Evolutionary conservation across 2,888 invertebrate species (phyloP).

Genomic region (Epistrophella euchroma): DNA sequence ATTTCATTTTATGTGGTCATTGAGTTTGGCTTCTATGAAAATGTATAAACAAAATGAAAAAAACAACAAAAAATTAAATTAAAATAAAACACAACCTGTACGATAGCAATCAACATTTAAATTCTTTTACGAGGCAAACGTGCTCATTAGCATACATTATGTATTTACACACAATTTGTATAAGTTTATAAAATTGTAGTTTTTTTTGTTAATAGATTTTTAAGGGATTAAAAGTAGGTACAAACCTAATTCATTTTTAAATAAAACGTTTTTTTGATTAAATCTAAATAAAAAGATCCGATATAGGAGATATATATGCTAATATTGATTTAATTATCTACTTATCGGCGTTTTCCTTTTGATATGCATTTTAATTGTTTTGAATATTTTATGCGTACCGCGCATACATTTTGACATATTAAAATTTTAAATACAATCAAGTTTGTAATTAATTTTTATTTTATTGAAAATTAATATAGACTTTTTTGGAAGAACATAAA

Average conservation of each 20-base stretch:
- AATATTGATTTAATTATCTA: constrained; percentile 25
- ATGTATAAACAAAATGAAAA: not conserved
- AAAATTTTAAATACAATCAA: not conserved
- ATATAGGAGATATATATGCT: constrained; percentile 14
- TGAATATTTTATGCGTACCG: not conserved
- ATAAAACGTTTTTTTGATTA: not conserved
- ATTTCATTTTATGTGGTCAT: not conserved
- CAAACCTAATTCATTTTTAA: not conserved
- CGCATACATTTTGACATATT: not conserved
- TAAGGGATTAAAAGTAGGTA: not conserved
- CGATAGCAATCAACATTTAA: not conserved
- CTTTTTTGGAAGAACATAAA: not conserved
- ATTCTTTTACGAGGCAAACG: constrained; percentile 30
- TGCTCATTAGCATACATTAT: not conserved
- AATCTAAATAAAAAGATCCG: not conserved
- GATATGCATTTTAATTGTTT: not conserved
- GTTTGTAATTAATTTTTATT: not conserved
- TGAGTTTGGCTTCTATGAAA: not conserved
- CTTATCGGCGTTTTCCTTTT: not conserved
- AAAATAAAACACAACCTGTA: constrained; percentile 12
- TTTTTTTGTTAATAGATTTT: constrained; percentile 13
- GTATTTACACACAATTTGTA: not conserved
- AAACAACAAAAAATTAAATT: not conserved
- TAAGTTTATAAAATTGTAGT: not conserved
- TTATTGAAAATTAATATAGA: not conserved